Evolutionary conservation across 2,797 vertebrate genomes (phyloP).

Genomic region (Platyrinchus mystaceus): DNA sequence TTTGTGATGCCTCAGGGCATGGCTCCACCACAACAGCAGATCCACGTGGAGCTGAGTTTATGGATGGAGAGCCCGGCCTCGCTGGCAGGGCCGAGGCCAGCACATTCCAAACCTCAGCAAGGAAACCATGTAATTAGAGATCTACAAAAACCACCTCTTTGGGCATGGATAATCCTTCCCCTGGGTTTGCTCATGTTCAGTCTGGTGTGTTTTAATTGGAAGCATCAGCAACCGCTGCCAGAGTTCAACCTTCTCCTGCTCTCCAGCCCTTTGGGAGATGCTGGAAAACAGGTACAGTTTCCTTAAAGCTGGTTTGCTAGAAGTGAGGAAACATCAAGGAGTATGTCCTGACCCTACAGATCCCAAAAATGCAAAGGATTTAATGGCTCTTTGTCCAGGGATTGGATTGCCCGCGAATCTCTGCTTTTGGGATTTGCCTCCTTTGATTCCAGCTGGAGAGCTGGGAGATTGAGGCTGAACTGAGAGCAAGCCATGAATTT

Average conservation of each 20-base stretch:
- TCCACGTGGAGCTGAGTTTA: background rate
- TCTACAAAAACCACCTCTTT: no score
- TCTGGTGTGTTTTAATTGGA: background rate
- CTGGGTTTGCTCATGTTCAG: background rate
- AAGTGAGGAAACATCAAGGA: background rate
- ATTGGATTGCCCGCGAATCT: rapidly evolving
- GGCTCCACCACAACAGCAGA: background rate
- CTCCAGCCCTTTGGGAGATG: background rate
- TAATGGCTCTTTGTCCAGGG: background rate
- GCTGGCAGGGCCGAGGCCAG: background rate
- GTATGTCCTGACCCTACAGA: background rate
- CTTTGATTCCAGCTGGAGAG: background rate
- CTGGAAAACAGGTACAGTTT: background rate
- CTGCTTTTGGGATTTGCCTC: background rate
- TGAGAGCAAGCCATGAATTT: background rate
- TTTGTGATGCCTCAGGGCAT: background rate
- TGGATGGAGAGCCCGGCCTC: background rate
- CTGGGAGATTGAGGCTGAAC: rapidly evolving
- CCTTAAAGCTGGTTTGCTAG: background rate
- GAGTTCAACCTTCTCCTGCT: background rate
- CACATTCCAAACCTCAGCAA: background rate
- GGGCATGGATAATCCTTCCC: background rate
- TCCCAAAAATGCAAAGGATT: background rate
- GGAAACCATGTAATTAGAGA: background rate
- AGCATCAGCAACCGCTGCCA: background rate